Evolutionary conservation across 2,888 invertebrate genomes (phyloP).

Genomic region (Frankliniella fusca): DNA sequence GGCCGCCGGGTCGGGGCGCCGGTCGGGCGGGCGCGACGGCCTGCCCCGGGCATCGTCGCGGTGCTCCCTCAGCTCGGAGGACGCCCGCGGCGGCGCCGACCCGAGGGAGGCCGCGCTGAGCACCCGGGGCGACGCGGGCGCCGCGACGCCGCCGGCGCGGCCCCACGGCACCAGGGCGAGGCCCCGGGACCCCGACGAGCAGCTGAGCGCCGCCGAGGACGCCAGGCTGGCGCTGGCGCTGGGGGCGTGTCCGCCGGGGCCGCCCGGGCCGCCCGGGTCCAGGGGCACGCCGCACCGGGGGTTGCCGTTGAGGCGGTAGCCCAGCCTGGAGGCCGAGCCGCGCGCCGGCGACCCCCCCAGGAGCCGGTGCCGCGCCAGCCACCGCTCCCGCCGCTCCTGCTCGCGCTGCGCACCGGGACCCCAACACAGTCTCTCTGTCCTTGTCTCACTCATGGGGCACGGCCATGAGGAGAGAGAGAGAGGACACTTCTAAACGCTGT

Average conservation of each 20-base stretch:
- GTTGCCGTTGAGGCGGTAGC: conserved; percentile 7
- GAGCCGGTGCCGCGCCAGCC: neutral
- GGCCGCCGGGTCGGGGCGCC: neutral
- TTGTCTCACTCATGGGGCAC: too few species aligned
- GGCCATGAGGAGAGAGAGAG: too few species aligned
- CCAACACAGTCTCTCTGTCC: too few species aligned
- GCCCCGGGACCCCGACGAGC: neutral
- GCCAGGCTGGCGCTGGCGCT: neutral
- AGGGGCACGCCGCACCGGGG: neutral
- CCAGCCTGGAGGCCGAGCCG: neutral
- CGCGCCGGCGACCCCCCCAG: neutral
- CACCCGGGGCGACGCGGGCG: neutral
- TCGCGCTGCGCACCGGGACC: neutral
- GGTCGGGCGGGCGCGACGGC: neutral
- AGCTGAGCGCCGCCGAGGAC: neutral
- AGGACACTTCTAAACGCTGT: too few species aligned
- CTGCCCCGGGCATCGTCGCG: neutral
- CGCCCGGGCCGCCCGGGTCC: neutral
- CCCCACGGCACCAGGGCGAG: conserved; percentile 13
- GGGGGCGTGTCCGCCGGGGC: neutral
- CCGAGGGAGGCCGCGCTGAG: too few species aligned
- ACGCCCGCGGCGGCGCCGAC: neutral
- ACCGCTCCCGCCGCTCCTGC: conserved; percentile 3
- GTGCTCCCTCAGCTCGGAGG: neutral
- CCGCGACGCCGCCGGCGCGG: neutral